phyloP scores from a whole-genome alignment of 2,113 vertebrate genomes.

The Percina caprodes region DNA sequence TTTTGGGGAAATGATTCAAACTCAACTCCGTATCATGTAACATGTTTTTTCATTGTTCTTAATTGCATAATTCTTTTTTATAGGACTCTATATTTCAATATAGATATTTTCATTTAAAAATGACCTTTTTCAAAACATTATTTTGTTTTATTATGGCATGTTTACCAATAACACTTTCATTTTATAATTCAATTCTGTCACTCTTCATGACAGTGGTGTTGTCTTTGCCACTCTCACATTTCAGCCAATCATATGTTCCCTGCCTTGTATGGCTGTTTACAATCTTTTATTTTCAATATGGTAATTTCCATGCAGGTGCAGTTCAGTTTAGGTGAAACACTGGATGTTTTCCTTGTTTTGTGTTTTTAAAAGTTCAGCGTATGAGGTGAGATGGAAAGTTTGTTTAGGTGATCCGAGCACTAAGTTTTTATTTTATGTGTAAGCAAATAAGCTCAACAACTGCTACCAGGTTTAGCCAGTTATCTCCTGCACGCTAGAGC shows the following conservation, averaged over 20 bases:
- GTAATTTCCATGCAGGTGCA: slow-evolving; percentile 78
- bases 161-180: not conserved
- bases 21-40: not conserved
- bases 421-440: slow-evolving; percentile 44
- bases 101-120: not conserved
- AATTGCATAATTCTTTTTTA: not conserved
- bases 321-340: slow-evolving; percentile 79
- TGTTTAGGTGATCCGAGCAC: slow-evolving; percentile 49
- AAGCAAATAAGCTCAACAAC: not conserved
- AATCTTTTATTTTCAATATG: slow-evolving; percentile 74
- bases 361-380: slow-evolving; percentile 60
- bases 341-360: slow-evolving; percentile 63
- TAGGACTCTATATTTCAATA: not conserved
- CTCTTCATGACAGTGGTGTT: too few relatives aligned
- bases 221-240: too few relatives aligned
- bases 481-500: too few relatives aligned
- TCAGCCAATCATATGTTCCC: too few relatives aligned
- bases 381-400: slow-evolving; percentile 39
- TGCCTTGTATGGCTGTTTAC: slow-evolving; percentile 63
- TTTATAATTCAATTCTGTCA: too few relatives aligned
- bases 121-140: not conserved
- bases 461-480: too few relatives aligned
- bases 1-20: not conserved
- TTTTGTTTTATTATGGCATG: not conserved
- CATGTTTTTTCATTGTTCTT: not conserved